Evolutionary conservation across 2,888 invertebrate genomes (phyloP).

Genomic region (Diaprepes abbreviatus): DNA sequence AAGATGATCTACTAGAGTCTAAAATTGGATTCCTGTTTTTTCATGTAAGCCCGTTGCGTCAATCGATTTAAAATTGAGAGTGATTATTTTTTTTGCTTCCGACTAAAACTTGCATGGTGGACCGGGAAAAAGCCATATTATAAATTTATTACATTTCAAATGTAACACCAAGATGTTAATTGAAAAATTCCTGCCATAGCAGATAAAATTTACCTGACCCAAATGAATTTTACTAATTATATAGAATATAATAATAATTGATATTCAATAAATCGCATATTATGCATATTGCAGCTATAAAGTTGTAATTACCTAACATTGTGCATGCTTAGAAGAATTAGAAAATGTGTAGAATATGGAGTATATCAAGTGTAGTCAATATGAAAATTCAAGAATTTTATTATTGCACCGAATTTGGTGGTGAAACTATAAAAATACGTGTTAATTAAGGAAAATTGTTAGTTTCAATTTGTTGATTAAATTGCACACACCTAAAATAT

Average conservation of each 20-base stretch:
- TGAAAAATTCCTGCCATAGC: too few species aligned
- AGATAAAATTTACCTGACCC: too few species aligned
- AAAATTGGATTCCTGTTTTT: too few species aligned
- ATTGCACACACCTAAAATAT: not conserved
- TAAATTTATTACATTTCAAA: too few species aligned
- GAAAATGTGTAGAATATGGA: not conserved
- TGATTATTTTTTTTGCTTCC: too few species aligned
- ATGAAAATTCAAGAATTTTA: not conserved
- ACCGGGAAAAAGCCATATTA: too few species aligned
- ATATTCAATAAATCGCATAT: not conserved
- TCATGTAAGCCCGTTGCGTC: too few species aligned
- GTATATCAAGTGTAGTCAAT: not conserved
- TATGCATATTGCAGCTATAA: not conserved
- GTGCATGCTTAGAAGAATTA: not conserved
- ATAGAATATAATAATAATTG: not conserved
- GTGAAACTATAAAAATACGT: constrained; percentile 2
- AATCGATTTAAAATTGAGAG: too few species aligned
- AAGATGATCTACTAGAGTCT: too few species aligned
- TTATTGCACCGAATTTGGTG: not conserved
- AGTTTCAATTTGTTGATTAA: not conserved
- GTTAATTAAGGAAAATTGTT: not conserved
- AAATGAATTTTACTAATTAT: not conserved
- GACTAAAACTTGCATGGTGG: too few species aligned
- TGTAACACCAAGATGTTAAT: too few species aligned
- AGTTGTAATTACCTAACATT: not conserved